A percentile compares a stretch with the other conserved stretches of the same genome.
These are phyloP conservation scores for Protobothrops mucrosquamatus DNA, from an alignment of 2,113 vertebrate genomes.

Conservation along the genomic window DNA sequence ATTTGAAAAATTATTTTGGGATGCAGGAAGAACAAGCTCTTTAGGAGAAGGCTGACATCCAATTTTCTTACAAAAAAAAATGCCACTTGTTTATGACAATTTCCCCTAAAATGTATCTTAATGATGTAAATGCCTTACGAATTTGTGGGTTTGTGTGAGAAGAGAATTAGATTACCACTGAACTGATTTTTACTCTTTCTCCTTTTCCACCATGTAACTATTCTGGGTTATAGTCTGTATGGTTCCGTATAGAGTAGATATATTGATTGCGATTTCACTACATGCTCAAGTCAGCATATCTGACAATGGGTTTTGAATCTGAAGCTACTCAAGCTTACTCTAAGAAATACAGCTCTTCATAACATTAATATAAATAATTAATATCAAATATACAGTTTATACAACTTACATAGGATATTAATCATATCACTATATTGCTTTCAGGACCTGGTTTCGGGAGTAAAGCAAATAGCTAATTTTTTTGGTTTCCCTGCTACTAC, in stretches of 20 bases:
- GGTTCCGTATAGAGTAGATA: not conserved
- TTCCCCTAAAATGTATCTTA: not conserved
- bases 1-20: not conserved
- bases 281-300: not conserved
- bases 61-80: not conserved
- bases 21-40: not conserved
- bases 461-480: slow-evolving; percentile 72
- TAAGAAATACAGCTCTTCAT: not conserved
- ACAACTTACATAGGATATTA: not conserved
- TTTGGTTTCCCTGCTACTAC: slow-evolving; percentile 66
- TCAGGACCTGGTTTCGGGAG: slow-evolving; percentile 70
- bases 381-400: not conserved
- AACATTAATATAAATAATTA: not conserved
- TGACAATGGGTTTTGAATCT: not conserved
- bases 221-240: not conserved
- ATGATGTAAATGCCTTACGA: not conserved
- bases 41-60: not conserved
- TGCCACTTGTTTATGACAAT: not conserved
- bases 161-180: not conserved
- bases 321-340: not conserved
- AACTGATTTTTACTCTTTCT: not conserved
- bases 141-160: not conserved
- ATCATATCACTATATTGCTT: slow-evolving; percentile 38
- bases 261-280: not conserved
- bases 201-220: not conserved